Evolutionary conservation across 2,113 vertebrate genomes (phyloP).

Genomic region (Apodemus sylvaticus): DNA sequence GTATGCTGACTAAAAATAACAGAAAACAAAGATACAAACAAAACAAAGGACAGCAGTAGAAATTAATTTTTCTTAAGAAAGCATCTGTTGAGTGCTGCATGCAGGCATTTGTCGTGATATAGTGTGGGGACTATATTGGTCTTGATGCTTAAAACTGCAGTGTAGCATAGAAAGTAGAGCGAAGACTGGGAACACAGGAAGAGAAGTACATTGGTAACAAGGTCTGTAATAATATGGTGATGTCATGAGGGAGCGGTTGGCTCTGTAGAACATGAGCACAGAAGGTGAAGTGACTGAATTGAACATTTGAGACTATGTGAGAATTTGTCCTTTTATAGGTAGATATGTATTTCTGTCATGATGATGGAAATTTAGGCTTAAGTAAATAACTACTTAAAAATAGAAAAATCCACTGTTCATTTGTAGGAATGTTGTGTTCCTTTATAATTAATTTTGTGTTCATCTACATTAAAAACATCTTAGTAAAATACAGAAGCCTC

Average conservation of each 20-base stretch:
- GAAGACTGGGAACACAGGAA: not conserved
- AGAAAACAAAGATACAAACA: not conserved
- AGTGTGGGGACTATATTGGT: not conserved
- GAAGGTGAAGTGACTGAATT: not conserved
- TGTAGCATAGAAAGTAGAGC: not conserved
- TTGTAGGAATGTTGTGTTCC: constrained; percentile 66
- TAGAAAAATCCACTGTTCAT: constrained; percentile 48
- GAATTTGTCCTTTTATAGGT: not conserved
- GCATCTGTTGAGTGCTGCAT: not conserved
- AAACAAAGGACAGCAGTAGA: not conserved
- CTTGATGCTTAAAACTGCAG: not conserved
- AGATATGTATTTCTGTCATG: not conserved
- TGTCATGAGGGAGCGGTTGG: not conserved
- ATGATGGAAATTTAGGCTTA: not conserved
- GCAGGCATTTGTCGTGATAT: not conserved
- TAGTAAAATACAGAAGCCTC: constrained; percentile 16
- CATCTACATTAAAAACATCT: constrained; percentile 54
- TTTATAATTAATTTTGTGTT: constrained; percentile 68
- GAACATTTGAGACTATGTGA: not conserved
- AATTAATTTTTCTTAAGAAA: not conserved
- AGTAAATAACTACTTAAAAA: constrained; percentile 42
- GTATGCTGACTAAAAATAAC: not conserved
- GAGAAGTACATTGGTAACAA: not conserved
- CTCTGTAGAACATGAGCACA: not conserved
- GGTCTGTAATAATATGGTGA: not conserved